These are phyloP conservation scores for Sussaba pulchella DNA, from an alignment of 2,888 invertebrate species.

Conservation along the genomic window DNA sequence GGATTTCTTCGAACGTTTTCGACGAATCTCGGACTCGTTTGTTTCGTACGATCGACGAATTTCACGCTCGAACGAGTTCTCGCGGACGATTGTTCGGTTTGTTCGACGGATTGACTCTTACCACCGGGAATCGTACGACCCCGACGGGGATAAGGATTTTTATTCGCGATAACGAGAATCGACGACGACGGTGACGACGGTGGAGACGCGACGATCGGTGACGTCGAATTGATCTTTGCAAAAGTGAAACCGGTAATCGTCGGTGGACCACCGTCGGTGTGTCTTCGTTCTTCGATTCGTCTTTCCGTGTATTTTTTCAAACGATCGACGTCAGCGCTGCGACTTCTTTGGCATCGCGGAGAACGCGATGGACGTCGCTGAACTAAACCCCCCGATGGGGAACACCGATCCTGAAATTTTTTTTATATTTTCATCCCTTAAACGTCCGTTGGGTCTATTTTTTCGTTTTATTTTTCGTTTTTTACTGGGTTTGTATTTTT, in stretches of 20 bases:
- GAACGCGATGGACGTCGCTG: conserved; percentile 77
- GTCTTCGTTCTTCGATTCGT: conserved; percentile 77
- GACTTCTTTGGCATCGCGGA: conserved; percentile 79
- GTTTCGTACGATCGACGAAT: not conserved
- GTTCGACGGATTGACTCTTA: not conserved
- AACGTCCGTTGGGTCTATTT: not conserved
- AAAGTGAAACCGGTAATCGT: conserved; percentile 51
- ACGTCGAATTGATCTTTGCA: not conserved
- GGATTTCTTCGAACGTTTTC: conserved; percentile 15
- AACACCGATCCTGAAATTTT: conserved; percentile 68
- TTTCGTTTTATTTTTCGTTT: no score
- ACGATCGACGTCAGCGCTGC: conserved; percentile 80
- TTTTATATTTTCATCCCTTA: conserved; percentile 17
- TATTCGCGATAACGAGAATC: not conserved
- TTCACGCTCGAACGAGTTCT: conserved; percentile 11
- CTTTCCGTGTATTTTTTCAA: conserved; percentile 78
- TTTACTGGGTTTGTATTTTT: not conserved
- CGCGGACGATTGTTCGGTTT: not conserved
- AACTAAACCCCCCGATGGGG: conserved; percentile 75
- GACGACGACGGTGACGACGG: not conserved
- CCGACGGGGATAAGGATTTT: not conserved
- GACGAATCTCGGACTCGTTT: conserved; percentile 1
- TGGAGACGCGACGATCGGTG: not conserved
- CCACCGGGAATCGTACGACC: conserved; percentile 25
- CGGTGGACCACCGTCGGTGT: conserved; percentile 75